A percentile compares a stretch with the other conserved stretches of the same genome.
Evolutionary conservation across 2,888 invertebrate genomes (phyloP).

Genomic region (Apotomis betuletana): DNA sequence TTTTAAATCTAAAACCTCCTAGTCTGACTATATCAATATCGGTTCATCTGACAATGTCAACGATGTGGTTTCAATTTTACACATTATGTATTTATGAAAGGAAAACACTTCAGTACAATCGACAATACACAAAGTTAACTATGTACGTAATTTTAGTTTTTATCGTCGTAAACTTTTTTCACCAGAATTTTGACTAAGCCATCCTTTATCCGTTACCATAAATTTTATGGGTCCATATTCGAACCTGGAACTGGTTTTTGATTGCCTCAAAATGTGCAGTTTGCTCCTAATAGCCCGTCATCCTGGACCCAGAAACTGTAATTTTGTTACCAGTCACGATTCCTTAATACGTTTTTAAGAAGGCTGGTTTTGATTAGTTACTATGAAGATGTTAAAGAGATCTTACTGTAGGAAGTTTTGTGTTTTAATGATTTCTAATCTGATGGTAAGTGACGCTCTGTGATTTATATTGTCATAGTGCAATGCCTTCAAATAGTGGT

Average conservation of each 20-base stretch:
- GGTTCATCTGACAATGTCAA: too few relatives aligned
- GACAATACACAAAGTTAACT: neutral
- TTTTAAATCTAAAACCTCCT: too few relatives aligned
- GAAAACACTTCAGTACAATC: too few relatives aligned
- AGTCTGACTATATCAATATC: too few relatives aligned
- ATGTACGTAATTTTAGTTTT: neutral
- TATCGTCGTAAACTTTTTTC: neutral
- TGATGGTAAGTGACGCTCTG: neutral
- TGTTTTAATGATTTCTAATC: neutral
- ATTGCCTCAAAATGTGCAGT: slow-evolving; percentile 52
- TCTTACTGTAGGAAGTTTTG: neutral
- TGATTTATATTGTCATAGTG: too few relatives aligned
- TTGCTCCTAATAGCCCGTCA: slow-evolving; percentile 34
- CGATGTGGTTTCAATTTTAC: too few relatives aligned
- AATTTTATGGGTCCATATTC: slow-evolving; percentile 34
- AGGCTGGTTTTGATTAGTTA: slow-evolving; percentile 28
- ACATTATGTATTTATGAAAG: too few relatives aligned
- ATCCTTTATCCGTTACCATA: slow-evolving; percentile 21
- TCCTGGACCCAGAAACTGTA: slow-evolving; percentile 28
- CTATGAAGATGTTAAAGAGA: slow-evolving; percentile 27
- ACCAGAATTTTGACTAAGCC: slow-evolving; percentile 16
- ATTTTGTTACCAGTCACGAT: slow-evolving; percentile 39
- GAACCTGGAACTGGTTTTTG: slow-evolving; percentile 55
- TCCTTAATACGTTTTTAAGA: slow-evolving; percentile 34
- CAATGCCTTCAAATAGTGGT: too few relatives aligned